Conservation (phyloP, 2,797 vertebrate species). For the Cryptoblepharus egeriae region DNA sequence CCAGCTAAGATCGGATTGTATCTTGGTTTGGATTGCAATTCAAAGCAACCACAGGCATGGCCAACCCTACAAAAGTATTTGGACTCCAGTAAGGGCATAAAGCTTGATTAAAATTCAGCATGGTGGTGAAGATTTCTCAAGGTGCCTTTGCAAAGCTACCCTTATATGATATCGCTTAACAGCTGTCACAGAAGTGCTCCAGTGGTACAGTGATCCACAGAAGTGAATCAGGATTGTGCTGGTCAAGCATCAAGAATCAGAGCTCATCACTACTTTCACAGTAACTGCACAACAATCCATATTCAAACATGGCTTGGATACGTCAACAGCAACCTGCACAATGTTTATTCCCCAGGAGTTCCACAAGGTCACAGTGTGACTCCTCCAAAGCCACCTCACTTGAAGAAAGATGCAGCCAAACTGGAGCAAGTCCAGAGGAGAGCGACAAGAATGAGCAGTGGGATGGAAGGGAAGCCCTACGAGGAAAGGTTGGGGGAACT, state of each 20-base stretch:
- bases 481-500: no score
- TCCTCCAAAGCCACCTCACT: no score
- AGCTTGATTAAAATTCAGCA: conserved; percentile 6
- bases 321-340: neutral
- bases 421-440: no score
- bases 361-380: conserved; percentile 1
- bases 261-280: conserved; percentile 17
- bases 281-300: conserved; percentile 23
- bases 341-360: neutral
- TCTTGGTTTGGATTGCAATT: neutral
- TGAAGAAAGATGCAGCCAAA: no score
- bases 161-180: conserved; percentile 12
- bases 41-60: neutral
- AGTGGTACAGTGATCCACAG: conserved; percentile 10
- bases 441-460: no score
- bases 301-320: conserved; percentile 17
- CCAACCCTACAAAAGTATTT: neutral
- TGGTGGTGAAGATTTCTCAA: conserved; percentile 2
- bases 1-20: no score
- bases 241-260: conserved; percentile 22
- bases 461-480: no score
- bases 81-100: neutral
- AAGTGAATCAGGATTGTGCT: conserved; percentile 15
- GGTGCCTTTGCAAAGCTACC: conserved; percentile 15
- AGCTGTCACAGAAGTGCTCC: conserved; percentile 10